Base-by-base conservation (phyloP, 2,888 invertebrate species). In the Axea sp. region DNA sequence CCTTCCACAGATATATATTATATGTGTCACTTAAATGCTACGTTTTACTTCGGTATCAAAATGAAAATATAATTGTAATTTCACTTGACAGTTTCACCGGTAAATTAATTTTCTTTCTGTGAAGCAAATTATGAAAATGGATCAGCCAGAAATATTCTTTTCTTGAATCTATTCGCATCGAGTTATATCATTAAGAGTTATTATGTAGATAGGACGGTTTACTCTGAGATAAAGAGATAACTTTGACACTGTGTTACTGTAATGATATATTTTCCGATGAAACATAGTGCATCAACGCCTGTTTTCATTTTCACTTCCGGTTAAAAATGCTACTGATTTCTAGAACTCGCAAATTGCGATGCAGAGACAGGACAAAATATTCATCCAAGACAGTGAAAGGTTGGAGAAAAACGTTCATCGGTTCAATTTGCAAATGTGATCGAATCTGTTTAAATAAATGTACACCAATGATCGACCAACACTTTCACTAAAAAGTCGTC, bases 261-360 rank as follows among this genome's bases (percentile, higher is more conserved):
- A 59, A 60, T 69, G 51, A 69, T 33, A 59, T 1, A 47, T 49
- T 30, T n/a, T 1, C 9, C 19, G 28, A 31, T 9, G 30, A 68
- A 24, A 26, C 47, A 28, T 22, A 31, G 68, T 41, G 41, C 43
- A 53, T 59, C 31, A 49, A 73, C 80, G 76, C 77, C 80, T 73
- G 77, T 73, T 69, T 67, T 76, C 60, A 31, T 79, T 76, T 78
- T 81, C 76, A 78, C 80, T 80, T 83, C 82, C 83, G 77, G 78
- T 75, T 69, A 35, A 69, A 76, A 78, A 79, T 67, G 73, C 53
- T 64, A 75, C 60, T 59, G 79, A 81, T 82, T 80, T 81, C 80
- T 78, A 78, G 77, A 69, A 14, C 22, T 49, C 33, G 30, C 62
- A 68, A 59, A 43, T 59, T 33, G 53, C 37, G 17, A 22, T 24